These are phyloP conservation scores for Leucosticte australis DNA, from an alignment of 2,113 vertebrate species.

Conservation along the genomic window DNA sequence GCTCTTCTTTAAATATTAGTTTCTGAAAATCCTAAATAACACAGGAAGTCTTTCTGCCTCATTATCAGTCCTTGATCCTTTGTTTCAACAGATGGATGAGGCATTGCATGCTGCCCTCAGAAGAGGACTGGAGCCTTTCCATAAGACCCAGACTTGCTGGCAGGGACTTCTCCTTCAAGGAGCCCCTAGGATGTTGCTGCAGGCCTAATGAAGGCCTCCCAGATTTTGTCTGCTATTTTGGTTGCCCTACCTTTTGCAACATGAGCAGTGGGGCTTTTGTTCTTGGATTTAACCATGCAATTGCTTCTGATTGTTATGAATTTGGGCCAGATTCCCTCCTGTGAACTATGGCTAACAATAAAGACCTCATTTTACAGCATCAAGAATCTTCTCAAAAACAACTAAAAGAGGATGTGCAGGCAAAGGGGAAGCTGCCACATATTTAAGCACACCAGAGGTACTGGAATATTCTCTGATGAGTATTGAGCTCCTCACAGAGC, in stretches of 20 bases:
- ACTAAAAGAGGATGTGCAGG: not conserved
- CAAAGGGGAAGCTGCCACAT: not conserved
- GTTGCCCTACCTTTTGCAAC: not conserved
- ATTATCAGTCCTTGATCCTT: not conserved
- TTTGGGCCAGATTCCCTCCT: not conserved
- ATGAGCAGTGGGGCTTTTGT: not conserved
- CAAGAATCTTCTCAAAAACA: not conserved
- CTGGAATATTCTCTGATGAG: not conserved
- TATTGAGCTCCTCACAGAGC: not conserved
- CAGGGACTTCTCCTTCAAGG: not conserved
- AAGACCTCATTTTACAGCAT: not conserved
- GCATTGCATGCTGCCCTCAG: accelerated
- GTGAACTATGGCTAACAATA: not conserved
- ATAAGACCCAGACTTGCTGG: not conserved
- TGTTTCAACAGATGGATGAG: not conserved
- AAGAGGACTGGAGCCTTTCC: not conserved
- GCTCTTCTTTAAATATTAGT: not conserved
- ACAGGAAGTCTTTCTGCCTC: not conserved
- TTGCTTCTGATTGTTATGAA: not conserved
- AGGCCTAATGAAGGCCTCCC: not conserved
- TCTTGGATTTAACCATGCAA: not conserved
- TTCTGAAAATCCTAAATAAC: not conserved
- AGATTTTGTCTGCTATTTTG: not conserved
- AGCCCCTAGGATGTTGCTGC: not conserved
- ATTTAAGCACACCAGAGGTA: not conserved